Evolutionary conservation across 2,797 vertebrate genomes (phyloP), one percentile per base, ranked within the genome.

Genomic region (Tachyglossus aculeatus): DNA sequence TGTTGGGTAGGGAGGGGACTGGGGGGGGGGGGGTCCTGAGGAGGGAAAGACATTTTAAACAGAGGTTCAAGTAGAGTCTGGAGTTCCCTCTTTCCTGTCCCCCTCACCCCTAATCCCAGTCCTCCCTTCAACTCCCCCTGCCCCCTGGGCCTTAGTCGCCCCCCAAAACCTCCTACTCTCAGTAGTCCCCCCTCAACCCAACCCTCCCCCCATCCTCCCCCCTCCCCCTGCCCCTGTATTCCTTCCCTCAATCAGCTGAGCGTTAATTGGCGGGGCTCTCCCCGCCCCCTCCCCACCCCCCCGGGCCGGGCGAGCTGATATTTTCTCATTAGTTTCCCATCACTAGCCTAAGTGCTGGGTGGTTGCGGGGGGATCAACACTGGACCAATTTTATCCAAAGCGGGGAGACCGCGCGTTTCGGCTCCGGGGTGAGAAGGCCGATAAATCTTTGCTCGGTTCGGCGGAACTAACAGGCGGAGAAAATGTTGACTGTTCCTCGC

Each of bases 231-330:
- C n/a, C n/a, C n/a, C n/a, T n/a, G n/a, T n/a, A n/a, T n/a, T n/a
- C n/a, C n/a, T n/a, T n/a, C 95, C 93, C 96, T 94, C 94, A 96
- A 96, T 96, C 96, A 96, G 91, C 92, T 91, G 93, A 96, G 94
- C 95, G 96, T 96, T 96, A 97, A 97, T 96, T 95, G 96, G 94
- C 88, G 92, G 88, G n/a, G n/a, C n/a, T n/a, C n/a, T n/a, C n/a
- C n/a, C n/a, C n/a, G n/a, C n/a, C n/a, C n/a, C n/a, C n/a, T n/a
- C n/a, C n/a, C n/a, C n/a, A n/a, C n/a, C n/a, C 94, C 95, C 94
- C 91, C 87, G 77, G 83, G 94, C 94, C 87, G 84, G 91, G 91
- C 79, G 92, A 92, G 91, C 91, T 93, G 90, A 94, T 94, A 90
- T 93, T 93, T 93, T 92, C 95, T 95, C 95, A 96, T 97, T 96